These are phyloP conservation scores for Eclectus roratus DNA, from an alignment of 2,113 vertebrate genomes.

Conservation along the genomic window DNA sequence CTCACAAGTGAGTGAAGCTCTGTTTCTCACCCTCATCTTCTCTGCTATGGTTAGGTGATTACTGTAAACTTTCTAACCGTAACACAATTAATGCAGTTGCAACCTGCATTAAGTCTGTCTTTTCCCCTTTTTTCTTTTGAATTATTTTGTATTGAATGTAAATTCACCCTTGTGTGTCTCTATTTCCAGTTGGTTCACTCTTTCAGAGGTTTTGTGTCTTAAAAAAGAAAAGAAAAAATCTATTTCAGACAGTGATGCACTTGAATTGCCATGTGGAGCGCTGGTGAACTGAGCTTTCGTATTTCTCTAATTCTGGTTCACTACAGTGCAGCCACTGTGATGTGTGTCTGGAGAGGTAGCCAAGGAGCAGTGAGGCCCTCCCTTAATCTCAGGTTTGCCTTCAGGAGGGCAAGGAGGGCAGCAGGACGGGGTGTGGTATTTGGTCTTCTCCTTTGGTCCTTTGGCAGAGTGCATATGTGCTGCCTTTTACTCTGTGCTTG, in stretches of 20 bases:
- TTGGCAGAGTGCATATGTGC: not conserved
- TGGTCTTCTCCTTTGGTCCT: not conserved
- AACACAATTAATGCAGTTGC: not conserved
- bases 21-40: not conserved
- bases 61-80: not conserved
- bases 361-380: not conserved
- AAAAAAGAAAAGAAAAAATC: not conserved
- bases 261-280: not conserved
- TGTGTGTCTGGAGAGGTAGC: not conserved
- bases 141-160: not conserved
- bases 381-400: not conserved
- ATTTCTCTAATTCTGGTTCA: not conserved
- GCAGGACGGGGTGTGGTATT: not conserved
- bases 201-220: not conserved
- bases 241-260: rapidly evolving
- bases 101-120: rapidly evolving
- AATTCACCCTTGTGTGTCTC: not conserved
- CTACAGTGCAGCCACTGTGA: not conserved
- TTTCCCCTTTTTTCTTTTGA: not conserved
- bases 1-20: rapidly evolving
- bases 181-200: not conserved
- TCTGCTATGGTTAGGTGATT: not conserved
- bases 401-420: not conserved
- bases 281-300: not conserved
- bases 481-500: not conserved